phyloP scores from a whole-genome alignment of 1,140 invertebrate genomes.

The Heliconius congener region DNA sequence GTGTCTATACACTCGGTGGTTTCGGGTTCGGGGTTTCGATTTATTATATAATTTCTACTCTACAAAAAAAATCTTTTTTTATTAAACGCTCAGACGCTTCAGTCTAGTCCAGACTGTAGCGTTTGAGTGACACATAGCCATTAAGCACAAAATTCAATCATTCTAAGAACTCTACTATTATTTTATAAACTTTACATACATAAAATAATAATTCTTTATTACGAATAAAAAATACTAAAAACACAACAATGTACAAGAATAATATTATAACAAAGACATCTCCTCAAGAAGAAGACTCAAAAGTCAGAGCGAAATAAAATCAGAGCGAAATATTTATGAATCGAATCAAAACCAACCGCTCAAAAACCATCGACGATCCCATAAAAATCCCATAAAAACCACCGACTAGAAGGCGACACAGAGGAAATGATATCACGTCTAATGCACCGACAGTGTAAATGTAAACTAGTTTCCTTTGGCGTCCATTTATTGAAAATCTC shows the following conservation, averaged over 20 bases:
- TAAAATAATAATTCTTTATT: neutral
- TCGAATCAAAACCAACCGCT: conserved; percentile 18
- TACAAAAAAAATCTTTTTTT: no score
- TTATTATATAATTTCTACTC: no score
- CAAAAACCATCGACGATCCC: conserved; percentile 36
- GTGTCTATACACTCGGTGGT: no score
- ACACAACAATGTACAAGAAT: neutral
- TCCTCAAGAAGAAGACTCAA: neutral
- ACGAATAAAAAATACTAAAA: neutral
- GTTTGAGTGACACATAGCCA: no score
- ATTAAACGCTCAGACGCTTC: no score
- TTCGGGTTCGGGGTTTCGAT: no score
- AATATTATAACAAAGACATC: neutral
- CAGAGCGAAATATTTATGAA: neutral
- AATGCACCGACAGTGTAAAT: conserved; percentile 42
- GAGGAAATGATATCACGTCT: conserved; percentile 47
- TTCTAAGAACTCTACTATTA: no score
- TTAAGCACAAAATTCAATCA: no score
- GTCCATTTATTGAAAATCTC: conserved; percentile 25
- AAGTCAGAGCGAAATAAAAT: neutral
- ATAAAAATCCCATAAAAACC: conserved; percentile 42
- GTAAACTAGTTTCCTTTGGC: conserved; percentile 47
- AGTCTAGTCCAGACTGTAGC: no score
- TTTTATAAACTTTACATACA: neutral
- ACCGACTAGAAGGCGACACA: conserved; percentile 42